A percentile compares a stretch with the other conserved stretches of the same genome.
phyloP scores from a whole-genome alignment of 2,113 vertebrate genomes.

The Machaerirhynchus nigripectus region DNA sequence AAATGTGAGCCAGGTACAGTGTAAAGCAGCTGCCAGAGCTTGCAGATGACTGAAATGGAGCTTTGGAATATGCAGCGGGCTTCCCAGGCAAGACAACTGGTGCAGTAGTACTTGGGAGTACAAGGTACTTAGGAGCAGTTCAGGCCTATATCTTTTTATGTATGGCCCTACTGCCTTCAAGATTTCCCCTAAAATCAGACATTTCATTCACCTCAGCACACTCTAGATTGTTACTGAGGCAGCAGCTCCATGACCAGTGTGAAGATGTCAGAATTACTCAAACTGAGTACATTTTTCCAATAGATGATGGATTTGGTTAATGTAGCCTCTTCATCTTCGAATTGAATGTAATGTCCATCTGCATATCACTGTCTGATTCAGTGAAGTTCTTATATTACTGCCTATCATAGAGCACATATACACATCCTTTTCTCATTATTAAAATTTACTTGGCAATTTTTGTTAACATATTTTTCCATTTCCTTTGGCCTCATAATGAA shows the following conservation, averaged over 20 bases:
- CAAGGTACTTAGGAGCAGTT: neutral
- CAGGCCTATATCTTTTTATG: neutral
- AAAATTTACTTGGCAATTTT: neutral
- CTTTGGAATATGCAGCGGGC: neutral
- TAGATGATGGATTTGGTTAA: conserved; percentile 6
- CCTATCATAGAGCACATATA: neutral
- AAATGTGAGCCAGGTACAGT: neutral
- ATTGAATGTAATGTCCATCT: neutral
- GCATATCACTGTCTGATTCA: neutral
- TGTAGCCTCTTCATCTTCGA: neutral
- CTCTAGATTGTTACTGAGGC: neutral
- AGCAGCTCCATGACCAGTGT: neutral
- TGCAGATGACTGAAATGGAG: neutral
- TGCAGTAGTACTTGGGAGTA: neutral
- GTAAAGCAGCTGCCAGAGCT: neutral
- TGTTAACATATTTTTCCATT: neutral
- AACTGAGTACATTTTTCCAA: neutral
- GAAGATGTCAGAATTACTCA: neutral
- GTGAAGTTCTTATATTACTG: neutral
- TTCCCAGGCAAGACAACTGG: neutral
- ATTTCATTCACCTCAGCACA: accelerated
- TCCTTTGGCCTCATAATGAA: neutral
- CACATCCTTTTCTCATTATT: neutral
- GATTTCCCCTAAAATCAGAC: neutral
- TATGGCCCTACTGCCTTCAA: neutral